Evolutionary conservation across 2,888 invertebrate genomes (phyloP), one percentile per base, ranked within the genome.

Genomic region (Willowsia nigromaculata): DNA sequence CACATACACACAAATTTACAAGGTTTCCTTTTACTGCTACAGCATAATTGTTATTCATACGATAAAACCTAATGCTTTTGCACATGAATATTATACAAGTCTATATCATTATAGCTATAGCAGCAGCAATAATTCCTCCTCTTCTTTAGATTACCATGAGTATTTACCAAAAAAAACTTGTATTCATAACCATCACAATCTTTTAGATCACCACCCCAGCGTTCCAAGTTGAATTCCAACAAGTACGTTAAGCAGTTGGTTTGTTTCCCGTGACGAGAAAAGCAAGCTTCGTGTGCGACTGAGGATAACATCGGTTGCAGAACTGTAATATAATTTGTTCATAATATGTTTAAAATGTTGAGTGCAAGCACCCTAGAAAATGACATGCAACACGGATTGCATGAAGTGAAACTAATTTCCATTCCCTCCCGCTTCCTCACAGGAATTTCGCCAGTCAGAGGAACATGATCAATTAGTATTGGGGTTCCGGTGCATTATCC

Each of bases 381-480:
- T 18, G 27, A 25, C 43, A 43, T 40, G 43, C n/a, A 76, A 65
- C 33, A 65, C 0, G 62, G 62, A 65, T 65, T 80, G 37, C 53
- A 80, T 59, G 18, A 56, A 56, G 59, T 59, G 59, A 82, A 62
- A 82, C 62, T 62, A 71, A 84, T 68, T 83, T 83, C 30, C 37
- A 68, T 40, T 40, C 7, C 22, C 68, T 40, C 68, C 37, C 40
- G 40, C 68, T 68, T 56, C 56, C 59, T 56, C 25, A 27, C 53
- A 37, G 56, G 84, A 71, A 83, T 83, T 83, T 83, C 59, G 59
- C 85, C 50, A 74, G 76, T 85, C 40, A 62, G 76, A 15, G 9
- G 25, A 85, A 78, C 43, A 78, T 76, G 85, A 85, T 85, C 85
- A 85, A 85, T 85, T 78, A 85, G 62, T 78, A 62, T 62, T 33